These are phyloP conservation scores for Chaenogobius annularis DNA, from an alignment of 2,113 vertebrate species.

Conservation along the genomic window DNA sequence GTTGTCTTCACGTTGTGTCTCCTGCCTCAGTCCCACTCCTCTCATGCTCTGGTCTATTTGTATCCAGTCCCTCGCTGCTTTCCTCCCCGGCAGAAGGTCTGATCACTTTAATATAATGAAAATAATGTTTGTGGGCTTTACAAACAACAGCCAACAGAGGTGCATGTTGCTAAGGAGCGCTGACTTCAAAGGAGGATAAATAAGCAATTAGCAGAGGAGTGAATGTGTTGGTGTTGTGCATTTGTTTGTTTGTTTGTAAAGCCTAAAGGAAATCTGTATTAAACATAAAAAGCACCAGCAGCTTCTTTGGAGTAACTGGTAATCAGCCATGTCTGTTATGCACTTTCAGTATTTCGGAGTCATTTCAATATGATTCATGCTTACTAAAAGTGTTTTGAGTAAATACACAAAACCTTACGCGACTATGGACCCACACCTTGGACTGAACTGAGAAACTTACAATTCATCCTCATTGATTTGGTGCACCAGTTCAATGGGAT, in stretches of 20 bases:
- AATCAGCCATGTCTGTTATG: constrained; percentile 36
- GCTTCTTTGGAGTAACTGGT: constrained; percentile 48
- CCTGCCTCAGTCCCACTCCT: constrained; percentile 41
- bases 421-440: not conserved
- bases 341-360: constrained; percentile 17
- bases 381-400: not conserved
- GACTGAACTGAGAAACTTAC: not conserved
- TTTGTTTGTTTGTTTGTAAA: constrained; percentile 27
- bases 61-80: constrained; percentile 17
- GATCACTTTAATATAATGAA: constrained; percentile 22
- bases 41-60: constrained; percentile 44
- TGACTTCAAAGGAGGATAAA: constrained; percentile 56
- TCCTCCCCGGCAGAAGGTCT: constrained; percentile 27
- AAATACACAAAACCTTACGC: not conserved
- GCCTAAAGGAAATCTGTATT: constrained; percentile 23
- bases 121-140: constrained; percentile 12
- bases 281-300: constrained; percentile 4
- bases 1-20: constrained; percentile 50
- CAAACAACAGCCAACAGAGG: constrained; percentile 5
- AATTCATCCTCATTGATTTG: constrained; percentile 5
- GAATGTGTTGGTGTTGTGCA: constrained; percentile 18
- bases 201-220: constrained; percentile 31
- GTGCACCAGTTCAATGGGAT: not conserved
- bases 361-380: not conserved
- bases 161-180: constrained; percentile 21